Evolutionary conservation across 1,140 invertebrate genomes (phyloP).

Genomic region (Lamellibrachia luymesi): DNA sequence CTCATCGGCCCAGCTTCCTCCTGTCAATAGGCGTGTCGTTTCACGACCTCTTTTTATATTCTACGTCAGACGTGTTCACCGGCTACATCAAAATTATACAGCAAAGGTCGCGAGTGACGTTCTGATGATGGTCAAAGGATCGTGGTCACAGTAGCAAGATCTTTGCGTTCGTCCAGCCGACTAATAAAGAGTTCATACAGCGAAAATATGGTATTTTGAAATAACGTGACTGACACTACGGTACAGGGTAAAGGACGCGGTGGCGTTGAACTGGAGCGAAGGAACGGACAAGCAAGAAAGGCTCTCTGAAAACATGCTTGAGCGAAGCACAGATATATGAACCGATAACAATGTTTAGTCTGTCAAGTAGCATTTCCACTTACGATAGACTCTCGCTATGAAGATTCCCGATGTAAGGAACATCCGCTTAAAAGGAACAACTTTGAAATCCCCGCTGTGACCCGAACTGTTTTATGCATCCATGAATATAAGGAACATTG

Average conservation of each 20-base stretch:
- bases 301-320: neutral
- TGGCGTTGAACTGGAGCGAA: neutral
- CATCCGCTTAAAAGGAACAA: too few relatives aligned
- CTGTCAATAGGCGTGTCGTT: neutral
- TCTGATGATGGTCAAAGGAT: neutral
- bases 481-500: too few relatives aligned
- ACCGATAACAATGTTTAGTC: neutral
- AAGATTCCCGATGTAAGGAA: too few relatives aligned
- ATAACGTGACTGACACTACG: neutral
- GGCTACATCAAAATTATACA: neutral
- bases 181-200: neutral
- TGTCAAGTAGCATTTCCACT: too few relatives aligned
- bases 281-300: neutral
- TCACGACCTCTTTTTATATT: neutral
- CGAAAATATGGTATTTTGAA: neutral
- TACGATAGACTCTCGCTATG: too few relatives aligned
- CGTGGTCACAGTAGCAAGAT: neutral
- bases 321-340: neutral
- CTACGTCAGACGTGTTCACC: neutral
- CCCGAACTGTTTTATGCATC: too few relatives aligned
- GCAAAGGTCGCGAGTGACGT: neutral
- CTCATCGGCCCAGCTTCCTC: neutral
- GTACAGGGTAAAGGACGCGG: neutral
- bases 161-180: neutral
- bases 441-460: too few relatives aligned